Evolutionary conservation across 2,113 vertebrate genomes (phyloP).

Genomic region (Plecturocebus donacophilus): DNA sequence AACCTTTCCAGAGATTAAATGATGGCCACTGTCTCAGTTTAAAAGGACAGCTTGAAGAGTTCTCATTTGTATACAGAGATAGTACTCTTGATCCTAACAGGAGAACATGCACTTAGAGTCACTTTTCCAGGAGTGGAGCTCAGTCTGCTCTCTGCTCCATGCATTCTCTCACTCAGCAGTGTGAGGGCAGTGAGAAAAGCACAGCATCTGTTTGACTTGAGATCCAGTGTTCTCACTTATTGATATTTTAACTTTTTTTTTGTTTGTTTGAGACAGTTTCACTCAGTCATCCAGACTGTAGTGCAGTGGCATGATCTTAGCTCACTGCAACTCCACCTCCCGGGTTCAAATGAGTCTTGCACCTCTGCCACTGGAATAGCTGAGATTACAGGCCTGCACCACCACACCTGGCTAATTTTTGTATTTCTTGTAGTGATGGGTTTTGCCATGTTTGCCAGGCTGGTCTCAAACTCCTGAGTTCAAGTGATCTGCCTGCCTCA

Average conservation of each 20-base stretch:
- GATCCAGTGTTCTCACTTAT: background rate
- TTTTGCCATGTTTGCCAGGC: no score
- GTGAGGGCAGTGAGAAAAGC: background rate
- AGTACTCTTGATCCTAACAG: background rate
- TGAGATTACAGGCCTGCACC: no score
- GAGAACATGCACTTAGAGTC: background rate
- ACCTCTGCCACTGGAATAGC: no score
- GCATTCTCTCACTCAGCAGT: background rate
- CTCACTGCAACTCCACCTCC: no score
- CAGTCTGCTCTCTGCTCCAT: background rate
- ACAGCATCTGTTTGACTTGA: background rate
- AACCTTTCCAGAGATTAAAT: background rate
- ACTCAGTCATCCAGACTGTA: no score
- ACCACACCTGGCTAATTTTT: no score
- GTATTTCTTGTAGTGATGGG: no score
- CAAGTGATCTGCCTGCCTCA: no score
- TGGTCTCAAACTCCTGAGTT: no score
- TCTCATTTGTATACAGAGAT: background rate
- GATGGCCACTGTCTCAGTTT: background rate
- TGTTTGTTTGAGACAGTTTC: no score
- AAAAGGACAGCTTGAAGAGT: background rate
- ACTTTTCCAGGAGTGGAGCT: background rate
- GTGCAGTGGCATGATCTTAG: no score
- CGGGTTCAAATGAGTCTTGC: accelerated
- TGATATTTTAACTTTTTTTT: background rate